phyloP scores from a whole-genome alignment of 2,888 invertebrate genomes.

The Smittia aterrima region DNA sequence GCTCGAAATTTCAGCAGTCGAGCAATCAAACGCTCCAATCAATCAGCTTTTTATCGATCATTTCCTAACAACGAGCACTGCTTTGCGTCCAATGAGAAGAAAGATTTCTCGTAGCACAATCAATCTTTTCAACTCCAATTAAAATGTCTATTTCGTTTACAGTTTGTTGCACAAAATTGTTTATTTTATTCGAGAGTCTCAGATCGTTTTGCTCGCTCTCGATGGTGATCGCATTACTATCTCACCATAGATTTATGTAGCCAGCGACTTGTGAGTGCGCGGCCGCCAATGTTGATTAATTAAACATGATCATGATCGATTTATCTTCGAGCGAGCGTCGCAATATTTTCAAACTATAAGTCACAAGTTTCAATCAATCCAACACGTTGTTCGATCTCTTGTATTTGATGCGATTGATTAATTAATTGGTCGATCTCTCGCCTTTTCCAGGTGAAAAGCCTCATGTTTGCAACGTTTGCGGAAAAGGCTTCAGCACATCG shows the following conservation, averaged over 20 bases:
- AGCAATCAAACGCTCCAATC: not conserved
- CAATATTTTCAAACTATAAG: slow-evolving; percentile 6
- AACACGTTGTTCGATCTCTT: not conserved
- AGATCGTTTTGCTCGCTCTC: not conserved
- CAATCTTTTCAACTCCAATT: slow-evolving; percentile 41
- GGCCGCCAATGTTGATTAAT: slow-evolving; percentile 27
- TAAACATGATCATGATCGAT: slow-evolving; percentile 28
- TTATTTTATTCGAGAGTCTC: not conserved
- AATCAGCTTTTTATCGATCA: slow-evolving; percentile 47
- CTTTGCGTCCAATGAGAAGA: too few species aligned
- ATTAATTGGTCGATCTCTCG: slow-evolving; percentile 19
- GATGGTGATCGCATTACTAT: not conserved
- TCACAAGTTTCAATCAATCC: slow-evolving; percentile 14
- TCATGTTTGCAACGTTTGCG: slow-evolving; percentile 93
- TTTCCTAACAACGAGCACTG: slow-evolving; percentile 66
- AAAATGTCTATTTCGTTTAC: slow-evolving; percentile 29
- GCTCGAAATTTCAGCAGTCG: not conserved
- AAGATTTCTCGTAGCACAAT: slow-evolving; percentile 26
- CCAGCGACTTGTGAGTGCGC: not conserved
- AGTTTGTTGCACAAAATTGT: slow-evolving; percentile 23
- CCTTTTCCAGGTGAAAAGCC: slow-evolving; percentile 82
- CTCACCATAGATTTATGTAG: not conserved
- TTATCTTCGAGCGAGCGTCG: not conserved
- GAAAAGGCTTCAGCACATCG: slow-evolving; percentile 93
- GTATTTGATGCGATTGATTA: slow-evolving; percentile 1